phyloP scores from a whole-genome alignment of 2,797 vertebrate species.

The Leptoclinus maculatus region DNA sequence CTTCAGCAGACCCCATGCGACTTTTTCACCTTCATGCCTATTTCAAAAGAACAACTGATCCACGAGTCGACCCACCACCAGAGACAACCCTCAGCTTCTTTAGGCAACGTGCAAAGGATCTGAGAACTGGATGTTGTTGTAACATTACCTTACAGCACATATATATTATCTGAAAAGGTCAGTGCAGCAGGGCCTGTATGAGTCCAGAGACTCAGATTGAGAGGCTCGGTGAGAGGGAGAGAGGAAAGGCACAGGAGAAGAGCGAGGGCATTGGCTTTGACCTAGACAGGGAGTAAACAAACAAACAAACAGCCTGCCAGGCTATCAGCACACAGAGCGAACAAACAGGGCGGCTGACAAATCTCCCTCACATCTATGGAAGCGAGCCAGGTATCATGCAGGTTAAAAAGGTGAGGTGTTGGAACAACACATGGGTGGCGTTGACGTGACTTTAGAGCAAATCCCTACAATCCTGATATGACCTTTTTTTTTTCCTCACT shows the following conservation, averaged over 20 bases:
- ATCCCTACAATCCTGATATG: constrained; percentile 4
- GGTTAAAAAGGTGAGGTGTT: constrained; percentile 47
- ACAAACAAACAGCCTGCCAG: constrained; percentile 79
- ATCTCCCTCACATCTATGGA: constrained; percentile 72
- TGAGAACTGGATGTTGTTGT: constrained; percentile 45
- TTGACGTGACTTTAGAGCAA: constrained; percentile 22
- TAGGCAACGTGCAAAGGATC: constrained; percentile 3
- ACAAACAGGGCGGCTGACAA: constrained; percentile 74
- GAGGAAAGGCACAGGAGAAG: constrained; percentile 44
- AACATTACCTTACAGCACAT: constrained; percentile 55
- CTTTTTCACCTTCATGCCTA: constrained; percentile 11
- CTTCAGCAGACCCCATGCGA: neutral
- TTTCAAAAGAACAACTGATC: constrained; percentile 11
- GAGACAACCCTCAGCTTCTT: constrained; percentile 15
- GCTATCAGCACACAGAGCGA: constrained; percentile 67
- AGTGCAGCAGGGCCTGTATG: constrained; percentile 17
- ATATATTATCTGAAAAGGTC: constrained; percentile 66
- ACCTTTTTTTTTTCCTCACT: neutral
- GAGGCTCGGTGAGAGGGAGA: constrained; percentile 33
- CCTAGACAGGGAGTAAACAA: constrained; percentile 78
- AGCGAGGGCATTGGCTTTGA: constrained; percentile 75
- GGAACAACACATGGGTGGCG: constrained; percentile 37
- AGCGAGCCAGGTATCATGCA: constrained; percentile 54
- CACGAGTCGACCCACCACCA: neutral
- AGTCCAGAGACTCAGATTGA: constrained; percentile 41